Evolutionary conservation across 2,888 invertebrate species (phyloP).

Genomic region (Oxyteleia sp.): DNA sequence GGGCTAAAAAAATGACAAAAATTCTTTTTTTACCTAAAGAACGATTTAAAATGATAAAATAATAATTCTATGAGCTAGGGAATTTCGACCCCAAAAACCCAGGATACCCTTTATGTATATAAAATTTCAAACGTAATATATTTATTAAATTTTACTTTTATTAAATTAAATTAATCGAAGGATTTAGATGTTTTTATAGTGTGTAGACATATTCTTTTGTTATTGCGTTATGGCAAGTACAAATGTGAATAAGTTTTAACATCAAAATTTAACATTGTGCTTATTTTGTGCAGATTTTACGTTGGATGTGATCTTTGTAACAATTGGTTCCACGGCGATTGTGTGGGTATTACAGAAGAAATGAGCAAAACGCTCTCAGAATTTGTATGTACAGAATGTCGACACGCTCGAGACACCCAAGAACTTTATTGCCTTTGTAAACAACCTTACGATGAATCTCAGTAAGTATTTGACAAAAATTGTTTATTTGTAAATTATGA

Average conservation of each 20-base stretch:
- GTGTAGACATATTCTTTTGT: constrained; percentile 3
- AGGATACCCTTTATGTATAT: too few species aligned
- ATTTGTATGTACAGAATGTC: constrained; percentile 95
- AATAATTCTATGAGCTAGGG: too few species aligned
- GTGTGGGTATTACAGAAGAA: constrained; percentile 97
- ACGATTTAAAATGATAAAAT: too few species aligned
- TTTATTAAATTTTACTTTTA: too few species aligned
- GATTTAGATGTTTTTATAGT: too few species aligned
- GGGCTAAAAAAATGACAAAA: too few species aligned
- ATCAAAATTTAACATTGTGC: constrained; percentile 2
- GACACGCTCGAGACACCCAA: constrained; percentile 94
- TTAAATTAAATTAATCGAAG: too few species aligned
- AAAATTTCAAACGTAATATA: too few species aligned
- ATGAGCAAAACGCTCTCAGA: constrained; percentile 96
- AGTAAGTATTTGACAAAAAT: constrained; percentile 92
- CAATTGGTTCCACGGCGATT: constrained; percentile 99
- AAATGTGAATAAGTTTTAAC: too few species aligned
- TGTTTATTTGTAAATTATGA: too few species aligned
- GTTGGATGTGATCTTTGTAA: constrained; percentile 99
- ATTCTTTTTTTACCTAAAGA: too few species aligned
- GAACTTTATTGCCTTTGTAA: constrained; percentile 98
- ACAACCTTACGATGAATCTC: constrained; percentile 98
- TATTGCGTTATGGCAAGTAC: not conserved
- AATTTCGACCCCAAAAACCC: too few species aligned
- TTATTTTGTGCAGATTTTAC: constrained; percentile 92